Evolutionary conservation across 1,140 invertebrate genomes (phyloP).

Genomic region (Berghia stephanieae): DNA sequence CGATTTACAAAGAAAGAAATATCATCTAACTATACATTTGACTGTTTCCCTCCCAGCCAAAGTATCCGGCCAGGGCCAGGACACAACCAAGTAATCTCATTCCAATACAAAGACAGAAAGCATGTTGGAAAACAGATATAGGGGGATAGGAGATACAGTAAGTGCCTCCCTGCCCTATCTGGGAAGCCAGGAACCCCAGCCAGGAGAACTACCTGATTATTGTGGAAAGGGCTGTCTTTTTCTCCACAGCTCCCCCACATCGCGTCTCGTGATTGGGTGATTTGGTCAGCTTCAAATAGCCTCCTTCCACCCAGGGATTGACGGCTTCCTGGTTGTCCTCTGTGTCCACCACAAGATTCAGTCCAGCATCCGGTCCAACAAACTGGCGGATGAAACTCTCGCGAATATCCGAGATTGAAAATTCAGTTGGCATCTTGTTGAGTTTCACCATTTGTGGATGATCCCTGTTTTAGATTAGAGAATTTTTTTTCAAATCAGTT

Average conservation of each 20-base stretch:
- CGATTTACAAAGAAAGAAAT: no score
- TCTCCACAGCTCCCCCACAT: conserved; percentile 57
- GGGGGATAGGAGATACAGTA: no score
- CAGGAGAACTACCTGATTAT: conserved; percentile 55
- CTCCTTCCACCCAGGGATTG: conserved; percentile 42
- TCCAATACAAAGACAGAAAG: no score
- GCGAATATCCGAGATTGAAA: conserved; percentile 93
- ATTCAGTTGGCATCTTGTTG: conserved; percentile 95
- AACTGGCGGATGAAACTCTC: conserved; percentile 99
- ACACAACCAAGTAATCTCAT: no score
- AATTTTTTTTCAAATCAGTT: no score
- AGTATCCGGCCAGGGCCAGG: no score
- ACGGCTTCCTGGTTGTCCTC: conserved; percentile 45
- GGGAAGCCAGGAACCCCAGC: neutral
- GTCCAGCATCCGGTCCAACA: conserved; percentile 41
- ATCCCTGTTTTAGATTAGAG: conserved; percentile 70
- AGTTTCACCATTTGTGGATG: conserved; percentile 98
- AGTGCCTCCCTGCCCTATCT: no score
- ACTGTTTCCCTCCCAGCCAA: no score
- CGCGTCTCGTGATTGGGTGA: conserved; percentile 42
- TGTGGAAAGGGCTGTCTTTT: conserved; percentile 51
- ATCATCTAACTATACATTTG: no score
- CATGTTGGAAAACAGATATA: no score
- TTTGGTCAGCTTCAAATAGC: conserved; percentile 49
- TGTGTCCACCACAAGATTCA: conserved; percentile 56